Evolutionary conservation across 2,797 vertebrate species (phyloP), one percentile per base, ranked within the genome.

Genomic region (Siniperca undulata): DNA sequence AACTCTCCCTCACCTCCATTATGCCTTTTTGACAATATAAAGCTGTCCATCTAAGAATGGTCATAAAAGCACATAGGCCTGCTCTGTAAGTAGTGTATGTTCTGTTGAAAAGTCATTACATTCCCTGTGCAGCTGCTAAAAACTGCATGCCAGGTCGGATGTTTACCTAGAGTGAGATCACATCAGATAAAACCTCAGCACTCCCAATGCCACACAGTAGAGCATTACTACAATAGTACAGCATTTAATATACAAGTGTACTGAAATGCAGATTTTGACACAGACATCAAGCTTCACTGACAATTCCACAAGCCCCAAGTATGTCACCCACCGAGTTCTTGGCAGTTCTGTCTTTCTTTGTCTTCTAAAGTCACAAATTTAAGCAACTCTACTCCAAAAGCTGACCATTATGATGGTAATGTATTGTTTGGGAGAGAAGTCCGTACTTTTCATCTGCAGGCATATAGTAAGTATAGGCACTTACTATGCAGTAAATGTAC

Each of bases 161-260:
- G 92, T 94, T 94, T 93, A 86, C 86, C 88, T 87, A 91, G 82
- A 86, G 82, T 84, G 83, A 92, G 90, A 90, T 93, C 89, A 92
- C 76, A 84, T 84, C 61, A 81, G 87, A 93, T 91, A 77, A 90
- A 93, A 88, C 42, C 59, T 34, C 68, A 61, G 38, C 20, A 46
- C 75, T 83, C 67, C 60, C 36, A 55, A 27, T 77, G 77, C 74
- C 53, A 82, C 77, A 82, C 78, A 83, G 79, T 89, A 79, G 36
- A 70, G 78, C 79, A 87, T 86, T 80, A 24, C 65, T 70, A 60
- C 70, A 55, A 70, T 12, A 82, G 52, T 64, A 74, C 22, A 48
- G 27, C 66, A 65, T 87, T 74, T 74, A 70, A 85, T 67, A 55
- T 70, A 60, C 78, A 82, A 83, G 56, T 67, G 77, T 55, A 77